Conservation (phyloP, 2,113 vertebrate genomes). For the Elephas maximus region DNA sequence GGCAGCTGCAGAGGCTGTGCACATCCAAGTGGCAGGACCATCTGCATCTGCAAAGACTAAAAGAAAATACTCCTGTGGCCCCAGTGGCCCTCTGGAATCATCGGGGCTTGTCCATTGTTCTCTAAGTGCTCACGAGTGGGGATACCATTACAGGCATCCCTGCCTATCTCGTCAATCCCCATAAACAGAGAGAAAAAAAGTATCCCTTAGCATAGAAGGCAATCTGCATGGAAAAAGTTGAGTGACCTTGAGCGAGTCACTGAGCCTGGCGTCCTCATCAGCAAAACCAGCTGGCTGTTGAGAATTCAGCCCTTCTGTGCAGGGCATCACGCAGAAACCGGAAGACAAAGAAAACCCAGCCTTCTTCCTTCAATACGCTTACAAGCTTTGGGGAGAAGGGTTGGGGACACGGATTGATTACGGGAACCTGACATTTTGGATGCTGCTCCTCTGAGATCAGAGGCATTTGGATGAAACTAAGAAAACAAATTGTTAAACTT, state of each 20-base stretch:
- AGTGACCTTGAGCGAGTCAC: background rate
- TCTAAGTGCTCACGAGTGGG: background rate
- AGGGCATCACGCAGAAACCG: background rate
- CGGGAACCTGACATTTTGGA: background rate
- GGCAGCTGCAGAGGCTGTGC: background rate
- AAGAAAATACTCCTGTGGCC: background rate
- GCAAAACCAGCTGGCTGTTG: too few relatives aligned
- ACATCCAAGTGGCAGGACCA: background rate
- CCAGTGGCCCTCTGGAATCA: too few relatives aligned
- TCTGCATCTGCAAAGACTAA: background rate
- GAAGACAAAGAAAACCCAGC: background rate
- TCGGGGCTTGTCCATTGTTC: rapidly evolving
- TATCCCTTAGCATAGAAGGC: background rate
- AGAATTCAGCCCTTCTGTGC: rapidly evolving
- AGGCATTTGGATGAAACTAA: background rate
- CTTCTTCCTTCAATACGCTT: rapidly evolving
- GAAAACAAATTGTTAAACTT: background rate
- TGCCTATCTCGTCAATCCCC: background rate
- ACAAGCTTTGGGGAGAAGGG: too few relatives aligned
- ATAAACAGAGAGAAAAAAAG: background rate
- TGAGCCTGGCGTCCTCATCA: rapidly evolving
- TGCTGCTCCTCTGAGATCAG: background rate
- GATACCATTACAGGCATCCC: too few relatives aligned
- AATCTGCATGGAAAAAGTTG: background rate
- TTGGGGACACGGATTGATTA: background rate